Evolutionary conservation across 2,113 vertebrate genomes (phyloP), one percentile per base, ranked within the genome.

Genomic region (Conger conger): DNA sequence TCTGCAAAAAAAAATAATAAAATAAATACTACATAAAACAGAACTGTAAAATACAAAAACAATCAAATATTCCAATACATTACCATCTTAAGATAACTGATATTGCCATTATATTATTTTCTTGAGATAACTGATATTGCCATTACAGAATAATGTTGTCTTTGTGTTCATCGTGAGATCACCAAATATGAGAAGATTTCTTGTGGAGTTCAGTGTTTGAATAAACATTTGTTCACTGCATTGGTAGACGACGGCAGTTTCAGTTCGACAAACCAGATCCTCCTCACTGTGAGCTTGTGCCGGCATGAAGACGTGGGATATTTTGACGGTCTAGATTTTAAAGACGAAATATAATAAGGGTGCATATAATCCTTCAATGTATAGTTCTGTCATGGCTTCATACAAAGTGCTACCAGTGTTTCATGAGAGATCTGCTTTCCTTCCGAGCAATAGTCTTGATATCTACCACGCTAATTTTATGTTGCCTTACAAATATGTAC

Each of bases 401-500:
- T 82, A 82, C 84, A 82, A 86, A 87, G 77, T 85, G 88, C 82
- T 85, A 85, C 60, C 82, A 82, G 76, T 87, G 84, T 83, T 80
- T 87, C 78, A 80, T 82, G 83, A 82, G 79, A 86, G 79, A 88
- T 89, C 89, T 84, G 83, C 83, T 86, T 88, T 80, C 78, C 84
- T 57, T 86, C 81, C 87, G 89, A 38, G 88, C 85, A 89, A 89
- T 85, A 50, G 88, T 89, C 87, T 89, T 83, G 7, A 76, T 90
- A 85, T 89, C 86, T 85, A 54, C 88, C 40, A 86, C 82, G 86
- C 83, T 88, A 81, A 82, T 86, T 91, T 93, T 91, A 57, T 85
- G 85, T 92, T 91, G 91, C 93, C 91, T 93, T 91, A 93, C 85
- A 86, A 82, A 88, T 86, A 83, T 86, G 81, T n/a, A 73, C 68